Conservation (phyloP, 2,113 vertebrate species). For the Setophaga coronata region DNA sequence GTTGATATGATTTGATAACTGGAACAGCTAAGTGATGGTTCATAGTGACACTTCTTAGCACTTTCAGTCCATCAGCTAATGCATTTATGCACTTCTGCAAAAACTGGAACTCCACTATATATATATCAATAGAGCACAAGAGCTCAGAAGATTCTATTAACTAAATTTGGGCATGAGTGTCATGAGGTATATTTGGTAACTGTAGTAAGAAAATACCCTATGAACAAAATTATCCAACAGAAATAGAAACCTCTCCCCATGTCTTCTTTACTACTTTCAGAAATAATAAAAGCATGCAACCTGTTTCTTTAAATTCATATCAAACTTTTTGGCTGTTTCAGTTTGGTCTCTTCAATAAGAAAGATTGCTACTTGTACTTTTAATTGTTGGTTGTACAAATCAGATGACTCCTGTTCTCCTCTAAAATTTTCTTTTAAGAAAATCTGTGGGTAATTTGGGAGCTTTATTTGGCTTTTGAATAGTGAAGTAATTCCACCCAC, state of each 20-base stretch:
- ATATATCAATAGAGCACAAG: not conserved
- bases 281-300: not conserved
- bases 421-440: not conserved
- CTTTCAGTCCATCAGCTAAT: not conserved
- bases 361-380: not conserved
- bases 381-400: not conserved
- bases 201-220: not conserved
- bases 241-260: not conserved
- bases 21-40: not conserved
- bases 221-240: not conserved
- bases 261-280: not conserved
- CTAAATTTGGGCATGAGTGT: not conserved
- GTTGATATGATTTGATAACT: not conserved
- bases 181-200: not conserved
- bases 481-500: not conserved
- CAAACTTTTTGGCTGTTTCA: fast-evolving
- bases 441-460: not conserved
- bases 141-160: not conserved
- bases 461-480: not conserved
- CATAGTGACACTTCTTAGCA: not conserved
- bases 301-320: not conserved
- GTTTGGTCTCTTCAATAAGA: not conserved
- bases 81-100: not conserved
- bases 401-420: not conserved
- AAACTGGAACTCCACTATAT: not conserved